These are phyloP conservation scores for Anoplopoma fimbria DNA, from an alignment of 2,113 vertebrate species.

Conservation along the genomic window DNA sequence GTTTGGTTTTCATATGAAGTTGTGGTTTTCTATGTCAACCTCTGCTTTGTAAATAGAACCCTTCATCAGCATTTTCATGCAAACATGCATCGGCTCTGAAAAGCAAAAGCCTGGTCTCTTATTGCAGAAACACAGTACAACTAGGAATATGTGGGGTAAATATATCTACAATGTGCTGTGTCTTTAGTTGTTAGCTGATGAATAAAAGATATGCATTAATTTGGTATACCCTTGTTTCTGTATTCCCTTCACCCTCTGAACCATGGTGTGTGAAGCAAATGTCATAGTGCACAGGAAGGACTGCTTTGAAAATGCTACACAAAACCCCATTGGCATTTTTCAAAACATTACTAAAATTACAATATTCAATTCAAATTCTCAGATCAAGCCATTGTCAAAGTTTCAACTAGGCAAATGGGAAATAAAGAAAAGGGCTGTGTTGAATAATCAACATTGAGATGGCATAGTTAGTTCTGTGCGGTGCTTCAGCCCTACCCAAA, in stretches of 20 bases:
- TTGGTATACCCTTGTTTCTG: conserved; percentile 60
- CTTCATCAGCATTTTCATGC: conserved; percentile 62
- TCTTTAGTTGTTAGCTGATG: conserved; percentile 76
- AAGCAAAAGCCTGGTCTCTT: conserved; percentile 64
- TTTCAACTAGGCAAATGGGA: conserved; percentile 45
- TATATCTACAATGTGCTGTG: conserved; percentile 76
- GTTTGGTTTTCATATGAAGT: conserved; percentile 53
- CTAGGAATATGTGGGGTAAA: conserved; percentile 73
- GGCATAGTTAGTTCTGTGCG: conserved; percentile 16
- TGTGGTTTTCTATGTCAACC: conserved; percentile 51
- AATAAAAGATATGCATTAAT: conserved; percentile 83
- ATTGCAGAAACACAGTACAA: conserved; percentile 61
- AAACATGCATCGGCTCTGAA: conserved; percentile 55
- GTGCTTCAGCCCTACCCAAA: conserved; percentile 33
- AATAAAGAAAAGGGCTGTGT: conserved; percentile 24
- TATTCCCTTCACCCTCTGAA: conserved; percentile 55
- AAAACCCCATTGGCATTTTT: conserved; percentile 43
- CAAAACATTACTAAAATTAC: conserved; percentile 31
- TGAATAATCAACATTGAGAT: conserved; percentile 44
- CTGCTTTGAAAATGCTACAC: conserved; percentile 37
- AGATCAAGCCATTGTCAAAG: conserved; percentile 37
- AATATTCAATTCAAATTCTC: conserved; percentile 47
- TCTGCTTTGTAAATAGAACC: conserved; percentile 75
- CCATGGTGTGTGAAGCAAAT: conserved; percentile 29
- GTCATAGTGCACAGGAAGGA: conserved; percentile 38